These are phyloP conservation scores for Oikopleura dioica DNA, from an alignment of 23 tunicate species.

Conservation along the genomic window DNA sequence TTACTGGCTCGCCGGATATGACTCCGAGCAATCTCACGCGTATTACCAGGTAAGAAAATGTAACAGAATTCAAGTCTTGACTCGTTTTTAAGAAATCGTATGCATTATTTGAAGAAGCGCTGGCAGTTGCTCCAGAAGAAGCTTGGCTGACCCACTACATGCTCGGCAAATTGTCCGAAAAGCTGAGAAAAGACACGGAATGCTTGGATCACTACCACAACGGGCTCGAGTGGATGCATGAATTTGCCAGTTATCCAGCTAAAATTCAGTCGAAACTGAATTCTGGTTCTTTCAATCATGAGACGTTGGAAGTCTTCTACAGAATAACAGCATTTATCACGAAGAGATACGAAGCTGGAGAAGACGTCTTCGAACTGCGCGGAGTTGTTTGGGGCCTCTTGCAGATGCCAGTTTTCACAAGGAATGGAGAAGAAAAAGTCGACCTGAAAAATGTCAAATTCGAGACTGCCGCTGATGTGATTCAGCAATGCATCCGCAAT, in stretches of 20 bases:
- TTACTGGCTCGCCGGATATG: slow-evolving; percentile 35
- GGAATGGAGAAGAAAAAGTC: not conserved
- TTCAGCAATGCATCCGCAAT: too few species aligned
- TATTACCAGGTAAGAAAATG: too few species aligned
- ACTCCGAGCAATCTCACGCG: not conserved
- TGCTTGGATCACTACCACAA: slow-evolving; percentile 24
- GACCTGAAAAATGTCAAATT: not conserved
- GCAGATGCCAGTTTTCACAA: not conserved
- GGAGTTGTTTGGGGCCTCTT: not conserved
- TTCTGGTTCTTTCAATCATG: slow-evolving; percentile 29
- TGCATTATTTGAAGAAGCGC: not conserved
- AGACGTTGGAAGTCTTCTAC: slow-evolving; percentile 63
- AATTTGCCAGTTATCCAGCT: slow-evolving; percentile 50
- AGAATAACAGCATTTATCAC: slow-evolving; percentile 40
- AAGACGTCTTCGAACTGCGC: not conserved
- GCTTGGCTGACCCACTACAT: slow-evolving; percentile 81
- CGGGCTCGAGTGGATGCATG: slow-evolving; percentile 31
- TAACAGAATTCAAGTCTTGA: too few species aligned
- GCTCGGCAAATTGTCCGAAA: slow-evolving; percentile 64
- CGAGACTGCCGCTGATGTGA: not conserved
- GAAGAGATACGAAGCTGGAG: slow-evolving; percentile 14
- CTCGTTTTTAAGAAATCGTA: not conserved
- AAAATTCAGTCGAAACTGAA: slow-evolving; percentile 44
- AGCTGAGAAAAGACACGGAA: slow-evolving; percentile 19
- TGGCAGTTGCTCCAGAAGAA: slow-evolving; percentile 18